Conservation (phyloP, 2,113 vertebrate species). For the Vidua macroura region DNA sequence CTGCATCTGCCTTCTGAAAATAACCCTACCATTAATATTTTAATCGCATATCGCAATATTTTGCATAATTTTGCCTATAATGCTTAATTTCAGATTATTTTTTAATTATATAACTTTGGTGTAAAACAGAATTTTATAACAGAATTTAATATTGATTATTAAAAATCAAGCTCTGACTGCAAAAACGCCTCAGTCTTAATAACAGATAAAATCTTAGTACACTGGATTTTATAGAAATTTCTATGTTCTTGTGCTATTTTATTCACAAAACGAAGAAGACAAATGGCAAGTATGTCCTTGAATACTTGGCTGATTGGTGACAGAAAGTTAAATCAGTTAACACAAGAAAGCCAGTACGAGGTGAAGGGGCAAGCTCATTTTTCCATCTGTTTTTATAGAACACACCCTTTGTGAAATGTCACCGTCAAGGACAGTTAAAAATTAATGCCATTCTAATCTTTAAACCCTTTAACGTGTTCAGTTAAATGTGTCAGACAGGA, state of each 20-base stretch:
- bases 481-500: conserved; percentile 70
- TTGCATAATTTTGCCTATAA: neutral
- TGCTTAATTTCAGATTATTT: neutral
- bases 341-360: neutral
- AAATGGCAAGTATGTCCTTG: neutral
- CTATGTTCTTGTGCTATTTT: neutral
- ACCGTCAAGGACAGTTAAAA: conserved; percentile 54
- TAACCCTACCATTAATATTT: neutral
- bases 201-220: neutral
- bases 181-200: neutral
- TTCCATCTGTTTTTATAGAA: conserved; percentile 55
- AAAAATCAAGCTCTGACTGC: neutral
- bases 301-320: neutral
- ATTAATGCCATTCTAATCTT: conserved; percentile 59
- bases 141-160: neutral
- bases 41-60: neutral
- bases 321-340: conserved; percentile 5
- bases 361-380: conserved; percentile 42
- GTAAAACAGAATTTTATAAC: neutral
- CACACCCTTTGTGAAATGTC: conserved; percentile 49
- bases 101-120: neutral
- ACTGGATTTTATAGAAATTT: neutral
- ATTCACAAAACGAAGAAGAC: neutral
- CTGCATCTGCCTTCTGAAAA: neutral
- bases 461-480: conserved; percentile 55